Base-by-base conservation (phyloP, 2,113 vertebrate species). In the Sceloporus undulatus region DNA sequence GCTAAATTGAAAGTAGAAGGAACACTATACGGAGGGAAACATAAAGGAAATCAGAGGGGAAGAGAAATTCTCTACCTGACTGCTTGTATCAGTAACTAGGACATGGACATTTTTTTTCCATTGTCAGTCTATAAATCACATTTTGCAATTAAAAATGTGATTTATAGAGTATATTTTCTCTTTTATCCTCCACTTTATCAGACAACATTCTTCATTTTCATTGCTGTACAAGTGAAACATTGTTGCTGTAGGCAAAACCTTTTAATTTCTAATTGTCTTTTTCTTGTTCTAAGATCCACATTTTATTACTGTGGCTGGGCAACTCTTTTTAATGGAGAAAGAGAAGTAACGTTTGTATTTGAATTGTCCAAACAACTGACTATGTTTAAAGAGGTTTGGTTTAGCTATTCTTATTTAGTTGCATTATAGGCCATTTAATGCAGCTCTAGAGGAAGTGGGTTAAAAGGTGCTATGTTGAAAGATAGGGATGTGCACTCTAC, bases 191-290 rank as follows among this genome's bases (percentile, higher is more conserved):
- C 75, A 29, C 79, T 84, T 89, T 54, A 85, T 85, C 52, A 88
- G 88, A 83, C n/a, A 66, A 1, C 82, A 86, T 82, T 87, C 73
- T 79, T 48, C 85, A 68, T 42, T 66, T 18, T 74, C n/a, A 38
- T 89, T 89, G 8, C 87, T 77, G 85, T n/a, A 8, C 7, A 91
- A 91, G 2, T 88, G 42, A 87, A 40, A 7, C 34, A 83, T 85
- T 21, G 81, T 4, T 10, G 52, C 73, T 56, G 23, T 84, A 88
- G 78, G 88, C 3, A 85, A 34, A 0, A 13, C 4, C 23, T 3
- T 89, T 90, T 85, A 42, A 85, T 94, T 92, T 93, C 56, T 88
- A 87, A 70, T 59, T 81, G 0, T 82, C 73, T 59, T 74, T 89
- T 48, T 68, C 87, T 52, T 79, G 9, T 89, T 85, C 74, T 52